Percentiles rank a stretch among this genome's conserved stretches.
phyloP scores from a whole-genome alignment of 2,797 vertebrate species.

The Gorsachius magnificus region DNA sequence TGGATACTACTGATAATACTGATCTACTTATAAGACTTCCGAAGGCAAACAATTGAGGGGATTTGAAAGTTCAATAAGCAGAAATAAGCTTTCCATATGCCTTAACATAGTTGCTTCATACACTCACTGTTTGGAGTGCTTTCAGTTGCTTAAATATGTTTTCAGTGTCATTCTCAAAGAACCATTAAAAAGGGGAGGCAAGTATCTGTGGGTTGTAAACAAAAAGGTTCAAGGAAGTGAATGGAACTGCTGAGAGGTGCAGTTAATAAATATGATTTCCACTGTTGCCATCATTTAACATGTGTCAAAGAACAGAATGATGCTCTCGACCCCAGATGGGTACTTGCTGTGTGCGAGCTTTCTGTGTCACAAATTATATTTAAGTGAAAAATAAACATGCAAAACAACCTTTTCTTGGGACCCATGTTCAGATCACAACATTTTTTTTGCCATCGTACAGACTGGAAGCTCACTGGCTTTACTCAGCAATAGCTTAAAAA shows the following conservation, averaged over 20 bases:
- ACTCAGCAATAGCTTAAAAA: not conserved
- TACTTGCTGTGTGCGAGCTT: not conserved
- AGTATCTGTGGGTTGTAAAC: not conserved
- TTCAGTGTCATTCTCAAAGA: not conserved
- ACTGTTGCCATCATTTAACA: not conserved
- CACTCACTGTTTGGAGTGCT: not conserved
- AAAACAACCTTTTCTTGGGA: not conserved
- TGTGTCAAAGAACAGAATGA: not conserved
- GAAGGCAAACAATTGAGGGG: not conserved
- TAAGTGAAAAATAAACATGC: not conserved
- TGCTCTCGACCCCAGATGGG: not conserved
- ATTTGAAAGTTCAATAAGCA: not conserved
- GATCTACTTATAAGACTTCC: not conserved
- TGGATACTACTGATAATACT: not conserved
- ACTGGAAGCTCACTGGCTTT: not conserved
- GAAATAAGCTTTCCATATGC: not conserved
- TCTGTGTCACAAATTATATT: not conserved
- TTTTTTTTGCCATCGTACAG: not conserved
- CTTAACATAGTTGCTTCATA: not conserved
- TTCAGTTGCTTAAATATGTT: not conserved
- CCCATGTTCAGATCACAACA: not conserved
- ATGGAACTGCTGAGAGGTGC: not conserved
- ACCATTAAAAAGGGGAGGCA: not conserved
- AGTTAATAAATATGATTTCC: not conserved
- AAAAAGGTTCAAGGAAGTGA: not conserved